Evolutionary conservation across 2,797 vertebrate species (phyloP), one percentile per base, ranked within the genome.

Genomic region (Melanotaenia pygmaea): DNA sequence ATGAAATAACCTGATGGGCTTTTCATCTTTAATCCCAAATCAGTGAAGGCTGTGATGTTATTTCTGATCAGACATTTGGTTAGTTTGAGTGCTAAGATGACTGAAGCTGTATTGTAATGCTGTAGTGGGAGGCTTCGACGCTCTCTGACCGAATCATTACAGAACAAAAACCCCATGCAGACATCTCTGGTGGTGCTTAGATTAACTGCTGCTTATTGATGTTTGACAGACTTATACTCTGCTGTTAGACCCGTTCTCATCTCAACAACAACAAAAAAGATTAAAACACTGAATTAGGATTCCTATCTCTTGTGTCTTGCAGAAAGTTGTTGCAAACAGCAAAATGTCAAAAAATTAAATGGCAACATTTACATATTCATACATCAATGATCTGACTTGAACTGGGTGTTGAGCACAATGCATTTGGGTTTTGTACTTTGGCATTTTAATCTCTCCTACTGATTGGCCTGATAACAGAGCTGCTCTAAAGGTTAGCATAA

Each of bases 401-500:
- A 34, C 32, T 9, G n/a, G 45, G 26, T 37, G 65, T 28, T 43
- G 45, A 64, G 26, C 7, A 47, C 70, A 69, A 53, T 75, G 60
- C 54, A 20, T 77, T 57, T 30, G 14, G 6, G 20, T 77, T 74
- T 69, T 79, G 38, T 45, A 5, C 67, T 79, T 50, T 85, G 81
- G 77, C 81, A 81, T 83, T 88, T 83, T 5, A 74, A 78, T 81
- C 13, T 37, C 58, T 72, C 76, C 37, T 18, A 3, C 77, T 70
- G 79, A 80, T 79, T 77, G 59, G 59, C n/a, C 34, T 53, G 65
- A 75, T 74, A 68, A 84, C 10, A 1, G 30, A 2, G 20, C 69
- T 56, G 53, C 57, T 72, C 67, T 37, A 84, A 88, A 89, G 80
- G 85, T 86, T 79, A 70, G 13, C 24, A 30, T 24, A 58, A 70